A percentile compares a stretch with the other conserved stretches of the same genome.
These are phyloP conservation scores for Phortica variegata DNA, from an alignment of 1,140 invertebrate species.

Conservation along the genomic window DNA sequence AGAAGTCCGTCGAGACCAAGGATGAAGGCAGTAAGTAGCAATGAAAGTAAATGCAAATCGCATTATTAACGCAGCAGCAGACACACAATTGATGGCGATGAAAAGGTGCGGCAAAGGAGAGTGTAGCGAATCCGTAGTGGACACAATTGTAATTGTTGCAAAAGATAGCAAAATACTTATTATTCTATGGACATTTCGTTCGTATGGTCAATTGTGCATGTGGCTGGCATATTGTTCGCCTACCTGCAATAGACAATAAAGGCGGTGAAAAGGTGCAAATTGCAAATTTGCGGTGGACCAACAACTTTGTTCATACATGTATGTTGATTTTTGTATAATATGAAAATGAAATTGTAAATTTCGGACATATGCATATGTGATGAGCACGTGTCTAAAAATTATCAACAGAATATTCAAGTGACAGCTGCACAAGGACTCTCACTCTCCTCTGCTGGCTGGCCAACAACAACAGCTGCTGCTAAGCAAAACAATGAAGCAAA, in stretches of 20 bases:
- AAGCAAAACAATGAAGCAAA: no score
- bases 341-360: no score
- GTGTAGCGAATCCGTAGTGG: constrained; percentile 51
- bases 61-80: constrained; percentile 43
- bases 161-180: constrained; percentile 18
- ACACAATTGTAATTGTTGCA: constrained; percentile 29
- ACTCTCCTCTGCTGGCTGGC: constrained; percentile 17
- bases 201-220: no score
- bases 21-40: constrained; percentile 10
- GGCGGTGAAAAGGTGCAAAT: no score
- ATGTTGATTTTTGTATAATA: no score
- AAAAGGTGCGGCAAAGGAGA: constrained; percentile 26
- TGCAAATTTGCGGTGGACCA: no score
- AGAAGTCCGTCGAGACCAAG: constrained; percentile 35
- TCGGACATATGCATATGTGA: no score
- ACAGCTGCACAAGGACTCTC: constrained; percentile 28
- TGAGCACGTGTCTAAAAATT: no score
- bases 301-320: no score
- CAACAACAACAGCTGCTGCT: constrained; percentile 45
- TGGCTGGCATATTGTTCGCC: constrained; percentile 18
- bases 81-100: constrained; percentile 26
- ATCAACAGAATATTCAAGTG: no score
- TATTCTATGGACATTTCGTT: no score
- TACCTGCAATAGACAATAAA: constrained; percentile 35
- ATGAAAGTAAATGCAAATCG: constrained; percentile 40